Conservation (phyloP, 2,113 vertebrate genomes). For the Calypte anna region DNA sequence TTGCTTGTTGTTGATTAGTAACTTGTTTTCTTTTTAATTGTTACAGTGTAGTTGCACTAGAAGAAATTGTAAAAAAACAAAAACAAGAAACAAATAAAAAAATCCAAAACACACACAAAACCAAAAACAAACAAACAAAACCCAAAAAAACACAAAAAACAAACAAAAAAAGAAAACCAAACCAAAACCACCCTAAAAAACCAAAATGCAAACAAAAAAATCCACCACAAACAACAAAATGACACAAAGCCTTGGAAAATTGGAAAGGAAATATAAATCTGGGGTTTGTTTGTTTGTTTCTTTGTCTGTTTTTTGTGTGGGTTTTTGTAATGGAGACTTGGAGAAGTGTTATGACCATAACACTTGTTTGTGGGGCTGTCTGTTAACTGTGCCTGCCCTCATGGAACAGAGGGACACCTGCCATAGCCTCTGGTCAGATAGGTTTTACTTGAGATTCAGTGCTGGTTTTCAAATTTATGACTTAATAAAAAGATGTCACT, state of each 20-base stretch:
- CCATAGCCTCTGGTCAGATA: background rate
- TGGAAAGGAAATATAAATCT: background rate
- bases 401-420: background rate
- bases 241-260: background rate
- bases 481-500: background rate
- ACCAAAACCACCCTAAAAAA: background rate
- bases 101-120: background rate
- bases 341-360: background rate
- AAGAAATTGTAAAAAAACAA: background rate
- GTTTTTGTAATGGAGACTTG: background rate
- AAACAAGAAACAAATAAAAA: background rate
- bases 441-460: background rate
- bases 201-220: background rate
- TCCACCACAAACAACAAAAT: background rate
- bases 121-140: background rate
- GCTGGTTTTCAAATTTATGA: background rate
- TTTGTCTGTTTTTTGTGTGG: background rate
- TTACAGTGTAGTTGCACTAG: background rate
- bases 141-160: background rate
- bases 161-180: background rate
- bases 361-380: background rate
- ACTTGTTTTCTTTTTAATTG: background rate
- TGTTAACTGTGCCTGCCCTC: background rate
- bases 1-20: background rate
- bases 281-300: background rate